phyloP scores from a whole-genome alignment of 2,113 vertebrate species.

The Cercocebus atys region DNA sequence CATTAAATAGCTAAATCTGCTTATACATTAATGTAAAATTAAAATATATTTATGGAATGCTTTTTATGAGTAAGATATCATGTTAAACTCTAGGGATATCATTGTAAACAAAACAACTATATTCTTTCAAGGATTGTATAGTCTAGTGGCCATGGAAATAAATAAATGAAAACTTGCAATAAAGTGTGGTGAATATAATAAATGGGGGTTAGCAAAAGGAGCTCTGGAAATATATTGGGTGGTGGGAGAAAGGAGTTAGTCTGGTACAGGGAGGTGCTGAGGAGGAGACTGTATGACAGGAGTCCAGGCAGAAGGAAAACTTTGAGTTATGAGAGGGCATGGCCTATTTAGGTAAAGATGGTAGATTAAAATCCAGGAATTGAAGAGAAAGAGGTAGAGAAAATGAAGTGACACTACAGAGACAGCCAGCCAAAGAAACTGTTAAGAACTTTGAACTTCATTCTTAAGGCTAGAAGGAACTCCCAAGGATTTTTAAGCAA shows the following conservation, averaged over 20 bases:
- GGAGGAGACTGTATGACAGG: accelerated
- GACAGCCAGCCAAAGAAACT: background rate
- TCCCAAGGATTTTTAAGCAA: background rate
- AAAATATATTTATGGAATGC: background rate
- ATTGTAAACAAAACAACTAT: background rate
- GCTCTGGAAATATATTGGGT: background rate
- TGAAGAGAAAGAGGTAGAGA: background rate
- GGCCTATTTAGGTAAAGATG: background rate
- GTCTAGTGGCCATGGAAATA: background rate
- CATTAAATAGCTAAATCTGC: background rate
- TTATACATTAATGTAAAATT: background rate
- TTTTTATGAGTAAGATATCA: background rate
- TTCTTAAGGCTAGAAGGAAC: background rate
- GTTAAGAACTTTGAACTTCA: background rate
- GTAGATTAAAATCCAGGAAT: background rate
- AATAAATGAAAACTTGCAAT: background rate
- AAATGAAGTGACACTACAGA: background rate
- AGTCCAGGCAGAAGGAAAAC: background rate
- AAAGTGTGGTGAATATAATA: background rate
- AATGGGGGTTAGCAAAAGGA: background rate
- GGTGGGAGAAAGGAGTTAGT: background rate
- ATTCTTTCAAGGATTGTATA: background rate
- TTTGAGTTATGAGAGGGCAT: background rate
- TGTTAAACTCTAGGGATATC: background rate
- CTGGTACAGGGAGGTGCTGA: background rate